A percentile compares a stretch with the other conserved stretches of the same genome.
Conservation (phyloP, 2,113 vertebrate genomes). For the Sapajus apella region DNA sequence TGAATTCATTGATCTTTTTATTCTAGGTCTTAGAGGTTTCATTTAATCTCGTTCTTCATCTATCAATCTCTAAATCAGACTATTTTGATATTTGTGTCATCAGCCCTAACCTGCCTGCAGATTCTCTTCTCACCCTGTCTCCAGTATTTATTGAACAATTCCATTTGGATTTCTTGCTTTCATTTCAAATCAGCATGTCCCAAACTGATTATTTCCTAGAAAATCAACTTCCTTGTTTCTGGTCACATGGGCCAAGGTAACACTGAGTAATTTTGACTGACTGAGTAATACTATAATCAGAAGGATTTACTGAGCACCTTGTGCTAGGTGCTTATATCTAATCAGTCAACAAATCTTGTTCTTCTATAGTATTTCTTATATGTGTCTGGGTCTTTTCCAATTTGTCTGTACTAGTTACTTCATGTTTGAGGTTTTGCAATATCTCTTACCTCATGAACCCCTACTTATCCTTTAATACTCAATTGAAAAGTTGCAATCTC, state of each 20-base stretch:
- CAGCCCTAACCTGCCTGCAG: not conserved
- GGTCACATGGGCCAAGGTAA: not conserved
- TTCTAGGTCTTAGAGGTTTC: not conserved
- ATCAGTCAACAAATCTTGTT: not conserved
- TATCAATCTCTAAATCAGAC: not conserved
- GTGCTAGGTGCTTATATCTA: not conserved
- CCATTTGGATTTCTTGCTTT: not conserved
- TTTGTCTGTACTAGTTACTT: not conserved
- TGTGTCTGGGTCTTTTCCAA: not conserved
- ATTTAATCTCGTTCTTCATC: not conserved
- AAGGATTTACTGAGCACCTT: not conserved
- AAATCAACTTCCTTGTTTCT: conserved; percentile 6
- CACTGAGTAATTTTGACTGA: not conserved
- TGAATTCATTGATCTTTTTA: not conserved
- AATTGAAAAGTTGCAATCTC: not conserved
- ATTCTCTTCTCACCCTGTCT: not conserved
- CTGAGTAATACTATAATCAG: not conserved
- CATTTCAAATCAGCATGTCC: not conserved
- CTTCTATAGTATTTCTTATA: not conserved
- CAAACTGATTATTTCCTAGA: not conserved
- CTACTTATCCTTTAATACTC: not conserved
- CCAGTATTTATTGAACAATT: not conserved
- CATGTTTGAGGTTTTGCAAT: not conserved
- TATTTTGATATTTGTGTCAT: not conserved
- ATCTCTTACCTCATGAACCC: not conserved